A percentile compares a stretch with the other conserved stretches of the same genome.
phyloP scores from a whole-genome alignment of 2,888 invertebrate genomes.

The Pseudococcus longispinus region DNA sequence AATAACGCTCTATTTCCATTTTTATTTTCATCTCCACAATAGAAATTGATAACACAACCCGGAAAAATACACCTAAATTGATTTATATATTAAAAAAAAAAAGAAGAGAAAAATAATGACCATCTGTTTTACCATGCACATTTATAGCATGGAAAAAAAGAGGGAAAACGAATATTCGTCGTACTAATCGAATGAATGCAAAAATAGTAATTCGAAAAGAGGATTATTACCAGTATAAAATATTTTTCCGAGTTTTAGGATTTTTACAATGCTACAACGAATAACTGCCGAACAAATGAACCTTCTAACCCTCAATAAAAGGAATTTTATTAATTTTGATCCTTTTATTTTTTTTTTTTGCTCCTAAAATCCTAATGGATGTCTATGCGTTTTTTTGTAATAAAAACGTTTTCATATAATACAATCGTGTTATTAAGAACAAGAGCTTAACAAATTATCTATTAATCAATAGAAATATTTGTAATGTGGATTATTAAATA shows the following conservation, averaged over 20 bases:
- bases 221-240: constrained; percentile 45
- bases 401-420: neutral
- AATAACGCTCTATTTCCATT: constrained; percentile 34
- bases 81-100: constrained; percentile 33
- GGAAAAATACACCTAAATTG: constrained; percentile 38
- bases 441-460: neutral
- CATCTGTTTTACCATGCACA: constrained; percentile 21
- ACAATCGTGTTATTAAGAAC: neutral
- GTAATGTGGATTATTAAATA: neutral
- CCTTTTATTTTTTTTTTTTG: constrained; percentile 36
- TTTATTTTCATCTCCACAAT: constrained; percentile 22
- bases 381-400: neutral
- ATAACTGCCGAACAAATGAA: constrained; percentile 20
- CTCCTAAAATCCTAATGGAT: constrained; percentile 11
- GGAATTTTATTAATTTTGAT: constrained; percentile 37
- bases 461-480: neutral
- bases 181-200: constrained; percentile 38
- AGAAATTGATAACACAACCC: constrained; percentile 29
- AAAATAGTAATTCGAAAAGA: constrained; percentile 39
- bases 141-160: neutral
- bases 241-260: constrained; percentile 35
- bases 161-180: constrained; percentile 24
- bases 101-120: constrained; percentile 14
- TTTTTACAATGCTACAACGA: constrained; percentile 27
- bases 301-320: constrained; percentile 31